Conservation (phyloP, 1,140 invertebrate species). For the Drosophila kurseongensis region DNA sequence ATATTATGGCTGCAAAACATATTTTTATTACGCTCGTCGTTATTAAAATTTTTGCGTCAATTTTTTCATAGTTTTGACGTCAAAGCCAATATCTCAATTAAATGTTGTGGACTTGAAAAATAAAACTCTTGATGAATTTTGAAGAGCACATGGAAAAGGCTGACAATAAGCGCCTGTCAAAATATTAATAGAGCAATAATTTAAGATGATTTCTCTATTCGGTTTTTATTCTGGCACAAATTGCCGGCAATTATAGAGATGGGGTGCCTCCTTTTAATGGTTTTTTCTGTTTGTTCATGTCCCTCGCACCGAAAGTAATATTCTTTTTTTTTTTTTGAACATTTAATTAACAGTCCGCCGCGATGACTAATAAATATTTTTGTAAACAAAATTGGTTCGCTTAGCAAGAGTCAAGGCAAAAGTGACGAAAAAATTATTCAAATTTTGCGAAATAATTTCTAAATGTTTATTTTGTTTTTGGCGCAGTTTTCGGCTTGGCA, state of each 20-base stretch:
- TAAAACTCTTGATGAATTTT: slow-evolving; percentile 15
- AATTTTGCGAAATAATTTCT: slow-evolving; percentile 2
- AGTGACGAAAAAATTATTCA: background rate
- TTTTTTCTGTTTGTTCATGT: slow-evolving; percentile 15
- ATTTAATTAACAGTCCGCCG: slow-evolving; percentile 24
- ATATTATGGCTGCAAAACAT: background rate
- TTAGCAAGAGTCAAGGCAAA: slow-evolving; percentile 13
- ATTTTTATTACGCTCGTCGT: slow-evolving; percentile 23
- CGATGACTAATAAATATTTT: slow-evolving; percentile 22
- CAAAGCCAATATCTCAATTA: slow-evolving; percentile 71
- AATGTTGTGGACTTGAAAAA: slow-evolving; percentile 9
- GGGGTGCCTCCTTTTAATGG: slow-evolving; percentile 6
- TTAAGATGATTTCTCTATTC: slow-evolving; percentile 22
- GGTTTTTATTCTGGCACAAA: slow-evolving; percentile 23
- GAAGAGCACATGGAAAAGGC: slow-evolving; percentile 30
- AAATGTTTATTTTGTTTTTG: slow-evolving; percentile 23
- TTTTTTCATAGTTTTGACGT: slow-evolving; percentile 7
- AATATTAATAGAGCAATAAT: slow-evolving; percentile 58
- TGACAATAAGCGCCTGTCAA: slow-evolving; percentile 36
- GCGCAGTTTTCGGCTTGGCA: slow-evolving; percentile 11
- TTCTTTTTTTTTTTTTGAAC: slow-evolving; percentile 2
- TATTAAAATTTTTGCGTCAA: slow-evolving; percentile 13
- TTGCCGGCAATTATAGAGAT: slow-evolving; percentile 33
- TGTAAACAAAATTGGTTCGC: slow-evolving; percentile 18
- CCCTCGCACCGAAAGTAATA: slow-evolving; percentile 35